These are phyloP conservation scores for Monomorium pharaonis DNA, from an alignment of 1,140 invertebrate species.

Conservation along the genomic window DNA sequence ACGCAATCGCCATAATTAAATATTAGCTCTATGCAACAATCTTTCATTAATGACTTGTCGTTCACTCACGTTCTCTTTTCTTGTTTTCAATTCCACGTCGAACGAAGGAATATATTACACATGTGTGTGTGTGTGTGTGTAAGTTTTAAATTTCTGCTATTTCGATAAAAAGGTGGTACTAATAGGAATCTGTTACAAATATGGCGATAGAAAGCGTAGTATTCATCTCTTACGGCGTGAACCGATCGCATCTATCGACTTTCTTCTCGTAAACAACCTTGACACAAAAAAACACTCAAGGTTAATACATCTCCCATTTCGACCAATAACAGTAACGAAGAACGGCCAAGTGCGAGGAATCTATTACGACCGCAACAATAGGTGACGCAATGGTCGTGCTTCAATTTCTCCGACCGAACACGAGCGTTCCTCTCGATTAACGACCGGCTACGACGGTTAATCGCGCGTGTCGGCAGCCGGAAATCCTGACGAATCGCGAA, in stretches of 20 bases:
- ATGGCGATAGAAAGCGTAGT: background rate
- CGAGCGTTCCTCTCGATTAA: constrained; percentile 5
- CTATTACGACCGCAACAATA: constrained; percentile 14
- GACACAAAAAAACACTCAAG: constrained; percentile 4
- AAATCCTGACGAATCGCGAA: constrained; percentile 64
- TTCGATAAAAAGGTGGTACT: background rate
- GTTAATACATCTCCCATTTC: constrained; percentile 29
- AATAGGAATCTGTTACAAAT: background rate
- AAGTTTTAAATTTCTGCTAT: background rate
- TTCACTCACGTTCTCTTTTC: background rate
- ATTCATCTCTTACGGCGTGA: background rate
- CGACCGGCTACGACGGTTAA: constrained; percentile 23
- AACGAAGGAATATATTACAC: background rate
- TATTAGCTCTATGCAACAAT: background rate
- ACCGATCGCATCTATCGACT: background rate
- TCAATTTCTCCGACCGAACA: constrained; percentile 7
- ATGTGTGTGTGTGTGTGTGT: too few relatives aligned
- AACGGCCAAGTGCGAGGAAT: constrained; percentile 13
- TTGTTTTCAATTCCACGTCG: background rate
- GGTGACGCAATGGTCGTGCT: constrained; percentile 1
- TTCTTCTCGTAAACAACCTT: constrained; percentile 6
- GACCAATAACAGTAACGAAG: constrained; percentile 16
- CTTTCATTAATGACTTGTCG: background rate
- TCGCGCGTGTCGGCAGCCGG: constrained; percentile 45
- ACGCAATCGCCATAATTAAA: constrained; percentile 54